Evolutionary conservation across 1,140 invertebrate genomes (phyloP).

Genomic region (Solenopsis invicta): DNA sequence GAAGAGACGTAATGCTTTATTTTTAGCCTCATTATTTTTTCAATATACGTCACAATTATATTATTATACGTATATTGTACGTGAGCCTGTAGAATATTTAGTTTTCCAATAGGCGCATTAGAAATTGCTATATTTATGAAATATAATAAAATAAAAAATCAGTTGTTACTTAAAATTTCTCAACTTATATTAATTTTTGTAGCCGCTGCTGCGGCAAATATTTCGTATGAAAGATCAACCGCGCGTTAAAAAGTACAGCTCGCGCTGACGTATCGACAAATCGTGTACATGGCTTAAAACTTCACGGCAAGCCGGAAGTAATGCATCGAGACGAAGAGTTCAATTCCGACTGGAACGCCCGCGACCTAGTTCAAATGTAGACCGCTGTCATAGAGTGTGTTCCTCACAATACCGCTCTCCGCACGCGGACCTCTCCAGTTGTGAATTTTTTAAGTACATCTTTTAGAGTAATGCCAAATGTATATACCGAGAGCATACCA

Average conservation of each 20-base stretch:
- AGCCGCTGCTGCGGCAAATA: background rate
- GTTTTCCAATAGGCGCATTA: background rate
- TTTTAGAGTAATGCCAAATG: slow-evolving; percentile 18
- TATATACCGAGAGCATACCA: background rate
- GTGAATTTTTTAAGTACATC: slow-evolving; percentile 48
- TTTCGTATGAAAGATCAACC: slow-evolving; percentile 31
- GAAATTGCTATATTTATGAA: background rate
- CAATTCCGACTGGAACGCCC: slow-evolving; percentile 52
- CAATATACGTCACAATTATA: no score
- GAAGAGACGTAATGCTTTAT: no score
- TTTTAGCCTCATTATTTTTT: no score
- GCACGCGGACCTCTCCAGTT: background rate
- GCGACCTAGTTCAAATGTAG: slow-evolving; percentile 68
- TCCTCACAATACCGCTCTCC: slow-evolving; percentile 4
- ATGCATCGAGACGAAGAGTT: slow-evolving; percentile 59
- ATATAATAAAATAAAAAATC: background rate
- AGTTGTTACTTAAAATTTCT: background rate
- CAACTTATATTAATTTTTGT: slow-evolving; percentile 15
- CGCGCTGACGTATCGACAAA: slow-evolving; percentile 58
- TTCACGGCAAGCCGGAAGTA: slow-evolving; percentile 49
- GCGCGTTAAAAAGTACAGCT: slow-evolving; percentile 16
- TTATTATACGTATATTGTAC: background rate
- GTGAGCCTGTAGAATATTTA: background rate
- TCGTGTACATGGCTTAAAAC: slow-evolving; percentile 47
- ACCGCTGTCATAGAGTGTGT: slow-evolving; percentile 1